These are phyloP conservation scores for Montipora cactus DNA, from an alignment of 64 coral and sea anemone genomes.

Conservation along the genomic window DNA sequence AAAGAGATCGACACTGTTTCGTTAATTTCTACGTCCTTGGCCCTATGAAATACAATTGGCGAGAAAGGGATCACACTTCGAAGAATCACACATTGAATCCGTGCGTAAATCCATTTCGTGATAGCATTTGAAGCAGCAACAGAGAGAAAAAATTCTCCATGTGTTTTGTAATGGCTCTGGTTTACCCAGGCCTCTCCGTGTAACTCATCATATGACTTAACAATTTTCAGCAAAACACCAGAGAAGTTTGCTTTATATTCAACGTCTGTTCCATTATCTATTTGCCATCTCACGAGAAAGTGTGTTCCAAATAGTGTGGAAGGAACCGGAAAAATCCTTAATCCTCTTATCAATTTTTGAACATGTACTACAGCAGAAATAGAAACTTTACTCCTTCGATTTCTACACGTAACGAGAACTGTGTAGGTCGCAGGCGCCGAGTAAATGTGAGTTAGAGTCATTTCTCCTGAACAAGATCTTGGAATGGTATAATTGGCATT, in stretches of 20 bases:
- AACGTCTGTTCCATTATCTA: conserved; percentile 55
- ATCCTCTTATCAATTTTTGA: conserved; percentile 59
- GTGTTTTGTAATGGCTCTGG: conserved; percentile 44
- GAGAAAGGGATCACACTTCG: conserved; percentile 41
- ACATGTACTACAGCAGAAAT: conserved; percentile 10
- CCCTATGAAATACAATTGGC: not conserved
- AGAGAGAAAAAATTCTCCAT: conserved; percentile 40
- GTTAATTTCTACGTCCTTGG: conserved; percentile 50
- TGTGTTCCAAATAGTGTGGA: conserved; percentile 44
- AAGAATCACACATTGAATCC: conserved; percentile 29
- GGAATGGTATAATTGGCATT: not conserved
- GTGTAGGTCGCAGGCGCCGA: conserved; percentile 26
- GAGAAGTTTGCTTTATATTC: conserved; percentile 37
- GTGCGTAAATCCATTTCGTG: not conserved
- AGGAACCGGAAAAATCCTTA: conserved; percentile 40
- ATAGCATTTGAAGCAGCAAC: conserved; percentile 62
- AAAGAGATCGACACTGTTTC: conserved; percentile 52
- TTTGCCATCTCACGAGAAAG: conserved; percentile 58
- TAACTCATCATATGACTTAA: conserved; percentile 8
- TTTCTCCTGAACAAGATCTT: not conserved
- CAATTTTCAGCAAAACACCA: not conserved
- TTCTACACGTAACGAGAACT: conserved; percentile 26
- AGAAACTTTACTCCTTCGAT: conserved; percentile 39
- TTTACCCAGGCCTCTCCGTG: conserved; percentile 27
- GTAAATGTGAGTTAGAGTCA: conserved; percentile 24